Evolutionary conservation across 2,888 invertebrate genomes (phyloP), one percentile per base, ranked within the genome.

Genomic region (Apoderus coryli): DNA sequence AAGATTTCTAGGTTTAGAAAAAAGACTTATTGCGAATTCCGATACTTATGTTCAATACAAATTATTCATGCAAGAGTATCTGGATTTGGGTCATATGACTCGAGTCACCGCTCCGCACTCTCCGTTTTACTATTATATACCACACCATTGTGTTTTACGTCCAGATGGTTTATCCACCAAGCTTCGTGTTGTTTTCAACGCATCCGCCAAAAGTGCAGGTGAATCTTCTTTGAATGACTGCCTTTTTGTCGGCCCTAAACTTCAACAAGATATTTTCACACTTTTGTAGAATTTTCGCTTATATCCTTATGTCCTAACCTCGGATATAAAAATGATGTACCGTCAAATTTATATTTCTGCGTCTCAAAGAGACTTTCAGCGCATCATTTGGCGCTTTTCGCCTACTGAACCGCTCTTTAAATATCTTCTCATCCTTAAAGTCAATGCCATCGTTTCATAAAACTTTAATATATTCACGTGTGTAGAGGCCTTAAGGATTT

Each of bases 161-260:
- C 30, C 38, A 10, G 25, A 31, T 4, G 38, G 40, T 16, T 16
- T 22, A 23, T 41, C 42, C 6, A 44, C 41, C 1, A 40, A 40
- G 14, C 14, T 42, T 3, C 24, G 38, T 6, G 42, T 43, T 2
- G 42, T 43, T 2, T 45, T 45, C 16, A 35, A 45, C 29, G 39
- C 32, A 6, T 43, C 41, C 4, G 22, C 36, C 2, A 25, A 23
- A 15, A 27, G 34, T 16, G 11, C 25, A 3, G 26, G 13, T n/a
- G 35, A 33, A 2, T 4, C 16, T 5, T 40, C 37, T 4, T 24
- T 44, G 10, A 44, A 41, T 29, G 31, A 34, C 28, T n/a, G 31
- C 6, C 32, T 33, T 12, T 9, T 37, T 4, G 16, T 27, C 4
- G 33, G 27, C 9, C 33, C 33, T 3, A 36, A 36, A 10, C 16